These are phyloP conservation scores for Chunga burmeisteri DNA, from an alignment of 2,113 vertebrate genomes.

Conservation along the genomic window DNA sequence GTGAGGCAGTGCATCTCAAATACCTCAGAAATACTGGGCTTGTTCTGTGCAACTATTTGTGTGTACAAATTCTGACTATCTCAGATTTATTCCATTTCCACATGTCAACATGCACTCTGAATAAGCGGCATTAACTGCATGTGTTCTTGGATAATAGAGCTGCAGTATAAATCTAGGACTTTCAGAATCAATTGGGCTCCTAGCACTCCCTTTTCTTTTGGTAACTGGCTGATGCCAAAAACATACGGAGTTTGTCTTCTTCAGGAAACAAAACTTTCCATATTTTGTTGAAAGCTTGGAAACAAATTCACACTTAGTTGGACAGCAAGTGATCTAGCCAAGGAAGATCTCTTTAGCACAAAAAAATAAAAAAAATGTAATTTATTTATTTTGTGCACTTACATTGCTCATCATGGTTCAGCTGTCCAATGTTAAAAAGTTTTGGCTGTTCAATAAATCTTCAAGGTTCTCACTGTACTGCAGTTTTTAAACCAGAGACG, in stretches of 20 bases:
- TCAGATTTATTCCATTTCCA: not conserved
- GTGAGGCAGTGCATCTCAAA: not conserved
- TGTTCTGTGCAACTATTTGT: not conserved
- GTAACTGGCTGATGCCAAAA: not conserved
- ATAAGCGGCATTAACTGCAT: not conserved
- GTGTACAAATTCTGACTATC: not conserved
- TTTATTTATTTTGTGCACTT: not conserved
- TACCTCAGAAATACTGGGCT: not conserved
- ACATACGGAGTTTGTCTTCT: not conserved
- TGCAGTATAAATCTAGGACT: not conserved
- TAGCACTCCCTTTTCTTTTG: not conserved
- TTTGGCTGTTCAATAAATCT: not conserved
- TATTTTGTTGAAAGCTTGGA: not conserved
- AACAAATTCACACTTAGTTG: not conserved
- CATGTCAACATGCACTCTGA: not conserved
- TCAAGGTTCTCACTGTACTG: not conserved
- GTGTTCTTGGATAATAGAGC: not conserved
- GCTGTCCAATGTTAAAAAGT: not conserved
- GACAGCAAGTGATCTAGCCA: not conserved
- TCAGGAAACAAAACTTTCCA: not conserved
- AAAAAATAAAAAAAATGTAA: not conserved
- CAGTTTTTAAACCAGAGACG: not conserved
- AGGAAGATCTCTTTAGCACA: not conserved
- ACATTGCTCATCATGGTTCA: not conserved
- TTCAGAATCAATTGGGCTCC: not conserved